Evolutionary conservation across 2,113 vertebrate genomes (phyloP).

Genomic region (Brachypodius melanocephalos): DNA sequence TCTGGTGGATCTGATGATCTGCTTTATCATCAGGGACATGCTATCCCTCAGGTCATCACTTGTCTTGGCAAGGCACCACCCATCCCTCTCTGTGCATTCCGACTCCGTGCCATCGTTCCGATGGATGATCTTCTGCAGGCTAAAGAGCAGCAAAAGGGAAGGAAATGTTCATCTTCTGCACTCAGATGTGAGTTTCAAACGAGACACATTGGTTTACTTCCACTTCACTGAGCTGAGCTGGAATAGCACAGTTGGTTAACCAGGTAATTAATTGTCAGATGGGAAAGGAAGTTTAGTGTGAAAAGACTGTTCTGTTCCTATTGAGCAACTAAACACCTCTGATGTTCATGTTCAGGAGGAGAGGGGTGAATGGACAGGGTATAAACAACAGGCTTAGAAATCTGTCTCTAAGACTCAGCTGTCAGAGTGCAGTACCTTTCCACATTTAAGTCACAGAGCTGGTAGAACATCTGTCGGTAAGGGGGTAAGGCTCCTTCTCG

Average conservation of each 20-base stretch:
- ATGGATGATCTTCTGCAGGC: conserved; percentile 82
- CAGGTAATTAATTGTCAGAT: not conserved
- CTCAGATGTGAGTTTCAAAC: not conserved
- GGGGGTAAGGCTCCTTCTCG: conserved; percentile 88
- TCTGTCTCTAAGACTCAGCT: not conserved
- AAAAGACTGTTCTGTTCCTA: not conserved
- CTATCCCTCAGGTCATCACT: conserved; percentile 85
- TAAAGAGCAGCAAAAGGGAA: conserved; percentile 37
- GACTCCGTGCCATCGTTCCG: conserved; percentile 77
- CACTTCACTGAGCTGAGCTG: not conserved
- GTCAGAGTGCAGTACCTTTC: conserved; percentile 74
- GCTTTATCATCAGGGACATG: conserved; percentile 90
- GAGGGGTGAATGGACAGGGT: not conserved
- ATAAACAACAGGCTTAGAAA: not conserved
- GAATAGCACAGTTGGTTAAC: not conserved
- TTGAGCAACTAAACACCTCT: not conserved
- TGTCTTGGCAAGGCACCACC: conserved; percentile 91
- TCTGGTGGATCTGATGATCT: conserved; percentile 79
- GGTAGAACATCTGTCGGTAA: conserved; percentile 98
- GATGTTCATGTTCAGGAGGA: not conserved
- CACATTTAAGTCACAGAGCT: conserved; percentile 92
- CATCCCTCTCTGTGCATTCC: conserved; percentile 86
- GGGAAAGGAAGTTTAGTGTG: not conserved
- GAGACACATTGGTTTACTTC: not conserved
- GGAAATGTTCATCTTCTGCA: not conserved